Percentiles rank a stretch among this genome's conserved stretches.
These are phyloP conservation scores for Chelmon rostratus DNA, from an alignment of 2,797 vertebrate genomes.

Conservation along the genomic window DNA sequence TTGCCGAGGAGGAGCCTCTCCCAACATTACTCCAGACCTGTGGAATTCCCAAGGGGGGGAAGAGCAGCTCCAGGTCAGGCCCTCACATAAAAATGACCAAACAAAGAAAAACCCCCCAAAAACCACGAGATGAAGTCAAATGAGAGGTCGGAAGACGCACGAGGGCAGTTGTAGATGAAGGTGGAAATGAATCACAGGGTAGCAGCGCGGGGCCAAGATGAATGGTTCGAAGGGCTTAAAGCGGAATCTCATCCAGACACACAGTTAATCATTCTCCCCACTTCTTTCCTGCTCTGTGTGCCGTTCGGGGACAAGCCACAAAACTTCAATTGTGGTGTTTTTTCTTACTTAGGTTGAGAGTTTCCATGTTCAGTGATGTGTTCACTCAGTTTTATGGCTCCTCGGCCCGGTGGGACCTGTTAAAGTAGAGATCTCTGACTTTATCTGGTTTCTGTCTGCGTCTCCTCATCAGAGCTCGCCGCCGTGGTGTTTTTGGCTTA, in stretches of 20 bases:
- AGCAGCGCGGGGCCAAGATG: conserved; percentile 56
- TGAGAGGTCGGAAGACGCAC: conserved; percentile 63
- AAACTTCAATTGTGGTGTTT: conserved; percentile 67
- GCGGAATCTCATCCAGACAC: conserved; percentile 62
- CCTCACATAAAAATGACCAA: conserved; percentile 74
- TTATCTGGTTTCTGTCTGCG: conserved; percentile 69
- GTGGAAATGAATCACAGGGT: conserved; percentile 73
- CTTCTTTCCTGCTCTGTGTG: conserved; percentile 53
- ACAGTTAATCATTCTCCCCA: conserved; percentile 67
- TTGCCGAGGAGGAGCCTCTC: conserved; percentile 82
- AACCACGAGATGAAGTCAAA: conserved; percentile 69
- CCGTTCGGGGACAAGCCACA: conserved; percentile 55
- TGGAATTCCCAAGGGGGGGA: conserved; percentile 81
- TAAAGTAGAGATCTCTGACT: conserved; percentile 66
- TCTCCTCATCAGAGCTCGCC: conserved; percentile 56
- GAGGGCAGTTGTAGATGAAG: conserved; percentile 68
- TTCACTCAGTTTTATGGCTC: conserved; percentile 69
- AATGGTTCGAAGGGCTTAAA: conserved; percentile 53
- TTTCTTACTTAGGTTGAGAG: conserved; percentile 58
- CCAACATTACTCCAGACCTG: conserved; percentile 82
- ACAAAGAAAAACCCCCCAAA: conserved; percentile 52
- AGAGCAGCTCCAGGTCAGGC: conserved; percentile 77
- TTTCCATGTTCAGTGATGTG: conserved; percentile 75
- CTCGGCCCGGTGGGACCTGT: conserved; percentile 54
- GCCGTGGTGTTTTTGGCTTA: conserved; percentile 37